Conservation (phyloP, 2,797 vertebrate genomes). For the Anguilla obscura region DNA sequence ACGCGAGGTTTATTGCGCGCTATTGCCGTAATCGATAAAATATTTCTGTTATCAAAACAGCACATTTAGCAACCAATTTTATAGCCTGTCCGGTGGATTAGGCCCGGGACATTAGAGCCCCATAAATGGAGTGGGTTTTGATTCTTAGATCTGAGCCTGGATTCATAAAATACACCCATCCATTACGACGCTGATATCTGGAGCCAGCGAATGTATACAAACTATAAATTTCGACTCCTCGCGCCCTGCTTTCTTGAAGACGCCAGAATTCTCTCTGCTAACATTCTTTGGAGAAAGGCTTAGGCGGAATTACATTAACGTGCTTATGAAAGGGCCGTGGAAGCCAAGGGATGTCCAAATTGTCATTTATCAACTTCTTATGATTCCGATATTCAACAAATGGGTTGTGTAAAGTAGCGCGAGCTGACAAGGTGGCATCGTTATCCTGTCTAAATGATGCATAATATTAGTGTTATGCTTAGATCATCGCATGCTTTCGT, state of each 20-base stretch:
- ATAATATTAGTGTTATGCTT: slow-evolving; percentile 59
- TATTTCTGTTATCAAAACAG: slow-evolving; percentile 58
- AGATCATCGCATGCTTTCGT: slow-evolving; percentile 58
- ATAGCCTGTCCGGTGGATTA: slow-evolving; percentile 61
- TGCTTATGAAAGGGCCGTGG: slow-evolving; percentile 54
- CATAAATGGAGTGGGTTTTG: slow-evolving; percentile 74
- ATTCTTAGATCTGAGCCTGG: slow-evolving; percentile 60
- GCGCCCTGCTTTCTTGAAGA: slow-evolving; percentile 56
- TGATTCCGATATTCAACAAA: slow-evolving; percentile 60
- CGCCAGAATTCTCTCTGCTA: slow-evolving; percentile 59
- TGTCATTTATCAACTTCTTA: slow-evolving; percentile 65
- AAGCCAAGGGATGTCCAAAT: slow-evolving; percentile 55
- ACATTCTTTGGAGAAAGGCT: slow-evolving; percentile 62
- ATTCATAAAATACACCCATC: slow-evolving; percentile 76
- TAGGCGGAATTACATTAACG: slow-evolving; percentile 52
- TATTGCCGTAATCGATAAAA: slow-evolving; percentile 60
- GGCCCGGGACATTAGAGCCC: slow-evolving; percentile 63
- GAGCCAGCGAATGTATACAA: slow-evolving; percentile 91
- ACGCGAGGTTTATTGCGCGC: slow-evolving; percentile 41
- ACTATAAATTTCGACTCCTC: slow-evolving; percentile 79
- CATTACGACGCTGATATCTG: slow-evolving; percentile 79
- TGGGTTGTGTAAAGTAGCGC: slow-evolving; percentile 59
- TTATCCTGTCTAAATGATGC: slow-evolving; percentile 63
- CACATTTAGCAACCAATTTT: slow-evolving; percentile 63
- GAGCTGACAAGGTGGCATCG: slow-evolving; percentile 61